phyloP scores from a whole-genome alignment of 2,797 vertebrate species.

The Coccyzus lansbergi region DNA sequence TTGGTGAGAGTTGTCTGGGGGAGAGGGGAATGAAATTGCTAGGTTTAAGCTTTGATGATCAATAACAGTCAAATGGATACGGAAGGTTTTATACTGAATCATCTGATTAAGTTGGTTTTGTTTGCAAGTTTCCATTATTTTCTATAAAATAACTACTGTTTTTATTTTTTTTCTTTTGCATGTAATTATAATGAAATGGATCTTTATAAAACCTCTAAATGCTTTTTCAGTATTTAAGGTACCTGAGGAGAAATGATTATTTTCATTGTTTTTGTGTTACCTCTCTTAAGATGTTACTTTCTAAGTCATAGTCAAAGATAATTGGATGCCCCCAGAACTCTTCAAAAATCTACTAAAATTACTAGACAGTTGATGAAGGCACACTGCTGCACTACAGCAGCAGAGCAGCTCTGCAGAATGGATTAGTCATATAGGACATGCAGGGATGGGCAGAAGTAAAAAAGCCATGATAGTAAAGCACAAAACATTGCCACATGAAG shows the following conservation, averaged over 20 bases:
- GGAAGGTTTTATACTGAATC: not conserved
- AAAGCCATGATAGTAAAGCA: not conserved
- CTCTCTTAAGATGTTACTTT: not conserved
- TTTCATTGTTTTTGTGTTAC: not conserved
- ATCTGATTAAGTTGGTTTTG: not conserved
- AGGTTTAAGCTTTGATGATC: not conserved
- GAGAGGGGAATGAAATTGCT: not conserved
- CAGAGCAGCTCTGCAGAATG: not conserved
- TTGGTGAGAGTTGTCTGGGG: constrained; percentile 81
- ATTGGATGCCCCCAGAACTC: not conserved
- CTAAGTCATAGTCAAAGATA: not conserved
- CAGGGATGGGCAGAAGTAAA: not conserved
- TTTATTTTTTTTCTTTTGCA: not conserved
- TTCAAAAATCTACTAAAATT: not conserved
- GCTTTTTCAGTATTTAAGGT: not conserved
- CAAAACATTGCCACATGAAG: not conserved
- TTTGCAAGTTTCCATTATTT: not conserved
- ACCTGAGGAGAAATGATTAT: not conserved
- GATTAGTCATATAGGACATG: not conserved
- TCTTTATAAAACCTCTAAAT: not conserved
- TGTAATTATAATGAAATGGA: not conserved
- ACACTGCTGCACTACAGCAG: not conserved
- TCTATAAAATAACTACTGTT: not conserved
- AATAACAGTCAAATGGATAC: not conserved
- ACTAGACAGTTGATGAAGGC: not conserved